Conservation (phyloP, 2,797 vertebrate species). For the Gouania willdenowi region DNA sequence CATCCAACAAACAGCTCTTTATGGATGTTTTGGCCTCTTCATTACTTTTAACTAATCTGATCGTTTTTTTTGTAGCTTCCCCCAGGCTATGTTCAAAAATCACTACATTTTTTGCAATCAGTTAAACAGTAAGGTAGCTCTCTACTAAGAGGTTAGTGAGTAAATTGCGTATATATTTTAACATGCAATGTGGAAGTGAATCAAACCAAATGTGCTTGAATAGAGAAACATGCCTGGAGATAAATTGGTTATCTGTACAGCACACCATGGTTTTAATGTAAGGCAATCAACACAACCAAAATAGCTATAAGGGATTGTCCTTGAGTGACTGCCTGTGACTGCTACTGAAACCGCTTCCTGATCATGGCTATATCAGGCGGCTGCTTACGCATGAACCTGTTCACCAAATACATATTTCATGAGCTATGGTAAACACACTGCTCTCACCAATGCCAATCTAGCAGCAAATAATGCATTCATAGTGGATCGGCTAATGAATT, state of each 20-base stretch:
- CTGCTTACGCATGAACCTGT: slow-evolving; percentile 52
- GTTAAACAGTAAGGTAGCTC: slow-evolving; percentile 17
- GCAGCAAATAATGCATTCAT: slow-evolving; percentile 74
- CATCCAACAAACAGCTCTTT: slow-evolving; percentile 66
- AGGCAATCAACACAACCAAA: slow-evolving; percentile 53
- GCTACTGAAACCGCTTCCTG: slow-evolving; percentile 47
- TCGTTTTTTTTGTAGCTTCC: slow-evolving; percentile 18
- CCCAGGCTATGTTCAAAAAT: slow-evolving; percentile 1
- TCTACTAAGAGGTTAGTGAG: too few relatives aligned
- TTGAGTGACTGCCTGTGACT: slow-evolving; percentile 51
- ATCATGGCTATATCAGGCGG: slow-evolving; percentile 52
- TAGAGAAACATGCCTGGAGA: slow-evolving; percentile 42
- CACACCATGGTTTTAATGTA: slow-evolving; percentile 55
- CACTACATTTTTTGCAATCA: slow-evolving; percentile 18
- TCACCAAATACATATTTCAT: slow-evolving; percentile 76
- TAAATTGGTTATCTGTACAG: slow-evolving; percentile 51
- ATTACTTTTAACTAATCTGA: slow-evolving; percentile 55
- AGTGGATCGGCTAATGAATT: slow-evolving; percentile 71
- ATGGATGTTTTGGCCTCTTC: slow-evolving; percentile 50
- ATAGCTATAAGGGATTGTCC: slow-evolving; percentile 59
- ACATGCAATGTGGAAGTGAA: slow-evolving; percentile 16
- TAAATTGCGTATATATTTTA: slow-evolving; percentile 40
- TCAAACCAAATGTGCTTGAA: slow-evolving; percentile 17
- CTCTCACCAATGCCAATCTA: slow-evolving; percentile 62
- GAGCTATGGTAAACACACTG: slow-evolving; percentile 71